phyloP scores from a whole-genome alignment of 1,140 invertebrate genomes.

The Paralvinella palmiformis region DNA sequence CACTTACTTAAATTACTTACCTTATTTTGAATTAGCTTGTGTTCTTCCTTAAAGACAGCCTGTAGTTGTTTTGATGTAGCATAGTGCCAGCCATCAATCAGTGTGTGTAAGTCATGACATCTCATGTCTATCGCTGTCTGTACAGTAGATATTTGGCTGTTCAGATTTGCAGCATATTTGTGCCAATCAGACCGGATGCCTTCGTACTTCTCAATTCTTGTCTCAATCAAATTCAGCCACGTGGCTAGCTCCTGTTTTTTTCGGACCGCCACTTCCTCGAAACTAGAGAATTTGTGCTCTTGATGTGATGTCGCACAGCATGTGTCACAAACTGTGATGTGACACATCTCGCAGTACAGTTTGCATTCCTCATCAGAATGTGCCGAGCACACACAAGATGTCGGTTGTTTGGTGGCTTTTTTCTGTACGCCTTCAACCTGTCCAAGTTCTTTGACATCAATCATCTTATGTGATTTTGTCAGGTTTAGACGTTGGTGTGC shows the following conservation, averaged over 20 bases:
- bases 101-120: neutral
- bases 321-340: neutral
- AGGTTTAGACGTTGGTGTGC: constrained; percentile 3
- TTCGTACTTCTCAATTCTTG: neutral
- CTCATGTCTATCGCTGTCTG: neutral
- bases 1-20: neutral
- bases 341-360: constrained; percentile 3
- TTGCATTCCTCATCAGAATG: neutral
- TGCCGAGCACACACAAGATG: neutral
- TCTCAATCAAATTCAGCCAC: neutral
- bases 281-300: neutral
- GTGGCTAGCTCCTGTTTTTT: neutral
- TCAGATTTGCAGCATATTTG: neutral
- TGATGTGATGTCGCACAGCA: neutral
- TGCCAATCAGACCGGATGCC: neutral
- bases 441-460: neutral
- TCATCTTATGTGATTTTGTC: neutral
- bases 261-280: neutral
- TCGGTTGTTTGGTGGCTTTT: neutral
- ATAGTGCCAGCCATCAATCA: constrained; percentile 13
- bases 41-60: neutral
- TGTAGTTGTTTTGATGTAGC: constrained; percentile 2
- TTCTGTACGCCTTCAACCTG: neutral
- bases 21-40: neutral
- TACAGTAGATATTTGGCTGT: neutral